phyloP scores from a whole-genome alignment of 2,888 invertebrate genomes.

The Aporophyla nigra region DNA sequence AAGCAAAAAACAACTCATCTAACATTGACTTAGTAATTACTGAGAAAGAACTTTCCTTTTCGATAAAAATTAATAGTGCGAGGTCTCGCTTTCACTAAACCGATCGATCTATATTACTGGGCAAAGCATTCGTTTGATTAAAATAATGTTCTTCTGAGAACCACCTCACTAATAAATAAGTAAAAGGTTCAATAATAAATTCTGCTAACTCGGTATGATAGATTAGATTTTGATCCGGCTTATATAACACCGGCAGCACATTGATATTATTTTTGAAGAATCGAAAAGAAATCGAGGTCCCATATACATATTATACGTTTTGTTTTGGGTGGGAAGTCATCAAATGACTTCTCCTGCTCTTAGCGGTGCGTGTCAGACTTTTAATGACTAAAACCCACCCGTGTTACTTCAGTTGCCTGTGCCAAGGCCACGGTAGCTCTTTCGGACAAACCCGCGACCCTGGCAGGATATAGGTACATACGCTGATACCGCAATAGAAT shows the following conservation, averaged over 20 bases:
- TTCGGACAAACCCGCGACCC: too few relatives aligned
- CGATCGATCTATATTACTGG: constrained; percentile 38
- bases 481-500: background rate
- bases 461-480: too few relatives aligned
- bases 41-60: constrained; percentile 60
- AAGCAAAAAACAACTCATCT: constrained; percentile 30
- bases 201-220: background rate
- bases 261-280: background rate
- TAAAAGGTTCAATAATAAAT: background rate
- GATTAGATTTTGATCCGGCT: background rate
- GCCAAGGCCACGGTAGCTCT: too few relatives aligned
- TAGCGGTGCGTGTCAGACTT: too few relatives aligned
- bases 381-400: too few relatives aligned
- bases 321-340: too few relatives aligned
- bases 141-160: constrained; percentile 37
- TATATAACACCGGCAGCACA: background rate
- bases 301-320: too few relatives aligned
- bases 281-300: background rate
- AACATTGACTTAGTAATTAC: constrained; percentile 56
- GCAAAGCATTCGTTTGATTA: constrained; percentile 30
- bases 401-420: too few relatives aligned
- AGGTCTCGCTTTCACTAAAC: constrained; percentile 49
- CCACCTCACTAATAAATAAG: constrained; percentile 4
- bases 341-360: too few relatives aligned
- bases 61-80: constrained; percentile 52